phyloP scores from a whole-genome alignment of 2,113 vertebrate genomes.

The Plecturocebus donacophilus region DNA sequence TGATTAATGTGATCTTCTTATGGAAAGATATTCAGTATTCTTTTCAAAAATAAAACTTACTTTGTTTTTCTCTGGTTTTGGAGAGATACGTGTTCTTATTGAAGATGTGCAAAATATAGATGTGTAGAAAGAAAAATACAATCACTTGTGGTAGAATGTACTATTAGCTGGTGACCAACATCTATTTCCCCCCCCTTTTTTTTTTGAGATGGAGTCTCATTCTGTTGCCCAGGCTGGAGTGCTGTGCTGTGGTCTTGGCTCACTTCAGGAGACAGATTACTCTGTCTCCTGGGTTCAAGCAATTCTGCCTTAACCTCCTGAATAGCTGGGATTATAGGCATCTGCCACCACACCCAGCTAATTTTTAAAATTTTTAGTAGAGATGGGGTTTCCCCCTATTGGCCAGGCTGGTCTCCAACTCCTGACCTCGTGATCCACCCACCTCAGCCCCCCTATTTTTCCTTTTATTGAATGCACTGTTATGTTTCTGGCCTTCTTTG shows the following conservation, averaged over 20 bases:
- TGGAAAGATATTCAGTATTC: not conserved
- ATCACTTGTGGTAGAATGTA: not conserved
- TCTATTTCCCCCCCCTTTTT: not conserved
- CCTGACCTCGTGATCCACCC: no score
- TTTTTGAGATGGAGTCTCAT: no score
- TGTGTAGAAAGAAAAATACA: not conserved
- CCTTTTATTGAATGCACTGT: not conserved
- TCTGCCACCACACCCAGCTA: no score
- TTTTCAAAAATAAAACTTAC: not conserved
- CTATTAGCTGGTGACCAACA: not conserved
- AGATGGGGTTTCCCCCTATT: no score
- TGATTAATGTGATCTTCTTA: conserved; percentile 20
- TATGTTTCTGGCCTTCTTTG: not conserved
- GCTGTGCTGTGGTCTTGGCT: no score
- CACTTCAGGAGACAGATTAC: no score
- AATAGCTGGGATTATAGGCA: no score
- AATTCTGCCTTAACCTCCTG: no score
- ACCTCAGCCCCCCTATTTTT: not conserved
- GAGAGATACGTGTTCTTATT: not conserved
- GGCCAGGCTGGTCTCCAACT: no score
- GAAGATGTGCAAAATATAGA: not conserved
- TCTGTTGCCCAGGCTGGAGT: no score
- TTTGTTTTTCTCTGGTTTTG: not conserved
- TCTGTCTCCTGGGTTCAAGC: no score
- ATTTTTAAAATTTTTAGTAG: no score